Base-by-base conservation (phyloP, 2,888 invertebrate genomes). In the Eristalis pertinax region DNA sequence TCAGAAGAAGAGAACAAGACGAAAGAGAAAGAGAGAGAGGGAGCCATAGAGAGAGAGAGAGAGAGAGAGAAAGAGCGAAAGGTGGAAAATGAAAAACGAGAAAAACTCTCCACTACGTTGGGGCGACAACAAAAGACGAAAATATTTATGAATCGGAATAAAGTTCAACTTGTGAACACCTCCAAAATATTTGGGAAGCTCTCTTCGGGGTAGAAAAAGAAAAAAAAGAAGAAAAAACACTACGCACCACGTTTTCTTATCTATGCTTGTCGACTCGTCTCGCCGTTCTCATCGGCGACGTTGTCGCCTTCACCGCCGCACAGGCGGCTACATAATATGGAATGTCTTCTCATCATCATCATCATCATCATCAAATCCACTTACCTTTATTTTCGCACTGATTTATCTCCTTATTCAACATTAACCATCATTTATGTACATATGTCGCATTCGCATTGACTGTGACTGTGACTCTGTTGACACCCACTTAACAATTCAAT, bases 311-410 rank as follows among this genome's bases (percentile, higher is more conserved):
- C 50, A 19, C 7, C 19, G 50, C 50, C 50, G 50, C 19, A 50
- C 50, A 50, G 19, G 19, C 50, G 50, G 50, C 50, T 50, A 50
- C 50, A 50, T n/a, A 50, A 50, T 50, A 19, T 50, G 50, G 50
- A 50, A 50, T 50, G 50, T 60, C 26, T 60, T 26, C 15, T 13
- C 60, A 24, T 26, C 56, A 56, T 38, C 50, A 50, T 19, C 50
- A 50, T 19, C 50, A 50, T 19, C 19, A 7, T 19, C 60, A 60
- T 26, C 4, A 60, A 60, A 22, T 13, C 29, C 63, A 56, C 64
- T 74, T 35, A 75, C 75, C 75, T 67, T 41, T 65, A 8, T 41
- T 75, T n/a, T 75, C 41, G 26, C 60, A 41, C 29, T 67, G 60
- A 67, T 50, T 50, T 50, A 75, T 67, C 67, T 26, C 38, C 58